Conservation (phyloP, 2,888 invertebrate genomes). For the Lordiphosa fenestrarum region DNA sequence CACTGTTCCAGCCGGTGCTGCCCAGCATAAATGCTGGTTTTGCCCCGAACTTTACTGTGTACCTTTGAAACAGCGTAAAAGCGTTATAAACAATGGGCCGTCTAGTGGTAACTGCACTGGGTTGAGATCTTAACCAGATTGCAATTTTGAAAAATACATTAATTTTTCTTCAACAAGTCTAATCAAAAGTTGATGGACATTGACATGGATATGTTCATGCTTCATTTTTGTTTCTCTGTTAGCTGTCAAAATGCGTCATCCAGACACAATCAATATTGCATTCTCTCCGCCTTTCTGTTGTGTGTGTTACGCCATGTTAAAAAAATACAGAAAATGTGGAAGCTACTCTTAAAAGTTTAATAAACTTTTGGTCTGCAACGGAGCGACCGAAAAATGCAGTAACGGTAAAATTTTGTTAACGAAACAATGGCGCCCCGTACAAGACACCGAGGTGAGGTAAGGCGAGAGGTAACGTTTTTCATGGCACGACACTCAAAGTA, state of each 20-base stretch:
- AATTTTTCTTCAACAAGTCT: not conserved
- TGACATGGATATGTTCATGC: constrained; percentile 7
- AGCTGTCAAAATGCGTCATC: constrained; percentile 17
- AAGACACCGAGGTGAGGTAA: not conserved
- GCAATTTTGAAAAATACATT: not conserved
- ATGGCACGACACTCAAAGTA: constrained; percentile 46
- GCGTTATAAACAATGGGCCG: no score
- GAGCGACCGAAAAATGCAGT: constrained; percentile 27
- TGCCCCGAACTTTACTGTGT: no score
- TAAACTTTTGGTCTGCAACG: constrained; percentile 33
- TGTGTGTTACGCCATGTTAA: not conserved
- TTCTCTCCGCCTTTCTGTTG: not conserved
- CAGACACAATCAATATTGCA: constrained; percentile 18
- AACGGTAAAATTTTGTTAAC: constrained; percentile 31
- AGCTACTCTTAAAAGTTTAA: constrained; percentile 33
- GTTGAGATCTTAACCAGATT: no score
- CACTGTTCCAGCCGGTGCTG: no score
- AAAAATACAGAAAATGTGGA: not conserved
- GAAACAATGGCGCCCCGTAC: constrained; percentile 33
- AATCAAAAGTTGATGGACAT: constrained; percentile 15
- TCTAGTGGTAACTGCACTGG: no score
- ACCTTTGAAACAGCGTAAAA: no score
- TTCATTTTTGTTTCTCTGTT: not conserved
- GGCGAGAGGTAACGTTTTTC: constrained; percentile 17
- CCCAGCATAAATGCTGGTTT: no score